phyloP scores from a whole-genome alignment of 2,888 invertebrate species.

The Cyaniris semiargus region DNA sequence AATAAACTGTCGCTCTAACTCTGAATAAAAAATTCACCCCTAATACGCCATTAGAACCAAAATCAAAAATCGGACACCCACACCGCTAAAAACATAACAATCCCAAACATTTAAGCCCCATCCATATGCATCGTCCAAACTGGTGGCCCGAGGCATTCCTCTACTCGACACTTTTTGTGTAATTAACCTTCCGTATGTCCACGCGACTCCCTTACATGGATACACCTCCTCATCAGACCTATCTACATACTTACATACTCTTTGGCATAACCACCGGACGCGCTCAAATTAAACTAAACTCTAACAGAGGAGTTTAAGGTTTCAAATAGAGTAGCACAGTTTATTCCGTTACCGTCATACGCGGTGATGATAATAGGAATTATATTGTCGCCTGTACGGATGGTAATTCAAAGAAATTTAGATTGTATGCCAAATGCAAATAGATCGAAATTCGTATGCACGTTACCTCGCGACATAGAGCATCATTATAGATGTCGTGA shows the following conservation, averaged over 20 bases:
- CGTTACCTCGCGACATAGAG: constrained; percentile 51
- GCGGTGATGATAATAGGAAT: constrained; percentile 43
- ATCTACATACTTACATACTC: constrained; percentile 37
- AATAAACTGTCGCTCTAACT: not conserved
- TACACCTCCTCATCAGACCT: constrained; percentile 42
- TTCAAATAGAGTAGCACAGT: not conserved
- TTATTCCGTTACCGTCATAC: not conserved
- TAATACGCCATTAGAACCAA: not conserved
- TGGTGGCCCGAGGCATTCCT: constrained; percentile 68
- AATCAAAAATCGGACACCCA: constrained; percentile 56
- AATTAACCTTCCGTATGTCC: constrained; percentile 67
- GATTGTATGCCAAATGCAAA: constrained; percentile 40
- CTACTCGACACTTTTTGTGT: constrained; percentile 59
- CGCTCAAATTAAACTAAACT: too few species aligned
- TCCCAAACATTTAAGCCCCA: constrained; percentile 61
- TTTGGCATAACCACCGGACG: not conserved
- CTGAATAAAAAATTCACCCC: not conserved
- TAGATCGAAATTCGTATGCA: constrained; percentile 41
- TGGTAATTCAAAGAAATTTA: constrained; percentile 36
- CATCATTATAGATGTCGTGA: constrained; percentile 67
- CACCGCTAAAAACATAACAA: constrained; percentile 54
- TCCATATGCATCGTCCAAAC: constrained; percentile 69
- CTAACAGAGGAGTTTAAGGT: too few species aligned
- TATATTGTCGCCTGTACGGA: constrained; percentile 47
- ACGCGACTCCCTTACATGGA: constrained; percentile 63